phyloP scores from a whole-genome alignment of 2,113 vertebrate species.

The Agelaius phoeniceus region DNA sequence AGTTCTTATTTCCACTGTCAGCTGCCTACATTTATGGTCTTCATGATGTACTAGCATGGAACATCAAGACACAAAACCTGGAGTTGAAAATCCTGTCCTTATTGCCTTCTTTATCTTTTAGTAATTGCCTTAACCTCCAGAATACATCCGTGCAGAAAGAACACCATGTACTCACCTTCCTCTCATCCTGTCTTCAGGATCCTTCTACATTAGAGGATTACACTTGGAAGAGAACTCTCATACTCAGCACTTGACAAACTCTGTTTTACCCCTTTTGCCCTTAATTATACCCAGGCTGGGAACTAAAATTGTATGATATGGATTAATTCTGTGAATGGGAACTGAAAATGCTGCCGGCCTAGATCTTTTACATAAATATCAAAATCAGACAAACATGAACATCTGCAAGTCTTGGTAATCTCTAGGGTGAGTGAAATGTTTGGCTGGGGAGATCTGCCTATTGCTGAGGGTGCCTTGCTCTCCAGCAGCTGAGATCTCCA shows the following conservation, averaged over 20 bases:
- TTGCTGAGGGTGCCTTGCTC: not conserved
- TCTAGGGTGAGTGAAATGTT: not conserved
- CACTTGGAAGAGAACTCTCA: not conserved
- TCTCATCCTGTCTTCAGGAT: not conserved
- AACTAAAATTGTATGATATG: not conserved
- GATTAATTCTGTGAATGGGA: not conserved
- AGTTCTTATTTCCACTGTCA: not conserved
- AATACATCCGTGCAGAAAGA: not conserved
- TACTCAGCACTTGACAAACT: not conserved
- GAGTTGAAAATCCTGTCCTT: not conserved
- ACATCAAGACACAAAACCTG: not conserved
- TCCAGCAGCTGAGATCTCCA: not conserved
- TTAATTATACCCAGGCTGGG: not conserved
- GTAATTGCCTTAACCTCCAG: not conserved
- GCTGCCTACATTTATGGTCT: not conserved
- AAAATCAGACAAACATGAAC: accelerated
- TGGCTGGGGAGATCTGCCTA: not conserved
- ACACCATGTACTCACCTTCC: not conserved
- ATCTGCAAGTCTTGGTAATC: not conserved
- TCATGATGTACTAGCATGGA: not conserved
- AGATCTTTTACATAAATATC: not conserved
- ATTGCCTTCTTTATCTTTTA: not conserved
- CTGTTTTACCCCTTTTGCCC: not conserved
- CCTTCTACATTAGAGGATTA: not conserved
- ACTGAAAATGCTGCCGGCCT: not conserved